Evolutionary conservation across 2,888 invertebrate genomes (phyloP), one percentile per base, ranked within the genome.

Genomic region (Tachystola acroxantha): DNA sequence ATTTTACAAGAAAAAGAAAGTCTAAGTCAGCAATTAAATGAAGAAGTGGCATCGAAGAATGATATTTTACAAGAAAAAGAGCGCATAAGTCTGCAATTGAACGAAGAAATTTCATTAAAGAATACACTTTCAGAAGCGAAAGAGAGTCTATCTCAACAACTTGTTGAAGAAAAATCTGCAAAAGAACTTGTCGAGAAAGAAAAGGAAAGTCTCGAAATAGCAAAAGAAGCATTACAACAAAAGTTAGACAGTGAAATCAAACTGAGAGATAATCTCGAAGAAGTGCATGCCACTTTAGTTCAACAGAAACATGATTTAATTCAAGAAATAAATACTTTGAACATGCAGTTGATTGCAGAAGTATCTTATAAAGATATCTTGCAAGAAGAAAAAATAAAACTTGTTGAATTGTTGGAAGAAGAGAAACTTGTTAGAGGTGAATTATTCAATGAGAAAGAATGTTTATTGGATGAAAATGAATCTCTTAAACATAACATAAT

Each of bases 101-200:
- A 16, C 6, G 16, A 16, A 16, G 6, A 4, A 16, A 6, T 16
- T 3, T 3, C 16, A 16, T 3, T 6, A 4, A 16, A 16, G 16
- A 16, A 4, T 16, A 6, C 24, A 39, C 40, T 49, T 20, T 31
- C 45, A 20, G 48, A 62, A 39, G 53, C 61, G 36, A 68, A 60
- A 37, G 61, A 67, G 40, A 60, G 55, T 43, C 53, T 74, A 4
- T 57, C 57, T 1, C 62, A 65, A 38, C 58, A 69, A 24, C 41
- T 68, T 14, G 39, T 59, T 0, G 67, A 70, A 50, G 69, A 71
- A 37, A 61, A 52, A 45, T 50, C 57, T 4, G 43, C 49, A 0
- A 63, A 54, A 40, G 50, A 65, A 36, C 44, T 64, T 30, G 45
- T 46, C 1, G 64, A 66, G 34, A 59, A 61, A 29, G 69, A 69